phyloP scores from a whole-genome alignment of 2,113 vertebrate genomes.

The Pseudopodoces humilis region DNA sequence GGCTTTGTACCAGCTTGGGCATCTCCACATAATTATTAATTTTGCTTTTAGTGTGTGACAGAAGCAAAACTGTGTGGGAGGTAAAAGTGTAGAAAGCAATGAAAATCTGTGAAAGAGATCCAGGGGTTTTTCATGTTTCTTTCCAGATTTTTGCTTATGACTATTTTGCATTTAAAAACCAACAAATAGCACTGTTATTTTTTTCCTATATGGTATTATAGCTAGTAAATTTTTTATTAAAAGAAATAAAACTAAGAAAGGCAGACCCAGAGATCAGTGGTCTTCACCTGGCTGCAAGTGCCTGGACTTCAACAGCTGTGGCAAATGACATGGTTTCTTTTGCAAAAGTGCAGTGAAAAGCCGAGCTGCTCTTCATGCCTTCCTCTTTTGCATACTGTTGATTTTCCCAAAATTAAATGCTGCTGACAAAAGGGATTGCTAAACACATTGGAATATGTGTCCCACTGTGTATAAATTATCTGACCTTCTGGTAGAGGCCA shows the following conservation, averaged over 20 bases:
- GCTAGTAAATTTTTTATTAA: background rate
- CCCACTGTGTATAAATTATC: background rate
- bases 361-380: background rate
- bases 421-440: background rate
- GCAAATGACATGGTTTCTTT: background rate
- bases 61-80: background rate
- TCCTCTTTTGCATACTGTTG: background rate
- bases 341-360: background rate
- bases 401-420: background rate
- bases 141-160: background rate
- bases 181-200: background rate
- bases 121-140: background rate
- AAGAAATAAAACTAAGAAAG: background rate
- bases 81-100: background rate
- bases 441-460: accelerated
- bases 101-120: background rate
- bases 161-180: background rate
- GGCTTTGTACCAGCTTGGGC: slow-evolving; percentile 1
- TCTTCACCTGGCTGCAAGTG: background rate
- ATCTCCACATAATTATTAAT: background rate
- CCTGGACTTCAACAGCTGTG: background rate
- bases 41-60: background rate
- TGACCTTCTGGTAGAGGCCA: background rate
- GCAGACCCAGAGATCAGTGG: background rate
- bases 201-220: background rate